Percentiles rank a stretch among this genome's conserved stretches.
Conservation (phyloP, 1,140 invertebrate genomes). For the Drosophila chauvacae region DNA sequence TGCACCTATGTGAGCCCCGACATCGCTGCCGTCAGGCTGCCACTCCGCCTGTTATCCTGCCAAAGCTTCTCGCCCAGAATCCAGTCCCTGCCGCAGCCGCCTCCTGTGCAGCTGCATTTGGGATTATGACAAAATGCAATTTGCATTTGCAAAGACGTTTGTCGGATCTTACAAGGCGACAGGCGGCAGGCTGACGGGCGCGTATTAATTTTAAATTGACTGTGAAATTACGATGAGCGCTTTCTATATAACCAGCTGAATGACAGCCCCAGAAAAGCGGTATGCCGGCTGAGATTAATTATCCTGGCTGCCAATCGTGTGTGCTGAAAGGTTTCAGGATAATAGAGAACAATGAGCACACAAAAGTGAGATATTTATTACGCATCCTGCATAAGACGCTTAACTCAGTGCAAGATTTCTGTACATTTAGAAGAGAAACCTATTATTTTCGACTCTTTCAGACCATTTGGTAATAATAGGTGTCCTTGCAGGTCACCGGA, state of each 20-base stretch:
- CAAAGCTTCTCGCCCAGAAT: constrained; percentile 35
- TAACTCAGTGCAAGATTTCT: too few relatives aligned
- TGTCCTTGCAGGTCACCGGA: neutral
- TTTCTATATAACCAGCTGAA: constrained; percentile 37
- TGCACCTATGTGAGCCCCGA: constrained; percentile 64
- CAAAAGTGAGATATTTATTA: constrained; percentile 9
- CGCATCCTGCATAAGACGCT: neutral
- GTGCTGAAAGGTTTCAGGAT: neutral
- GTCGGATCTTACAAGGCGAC: constrained; percentile 44
- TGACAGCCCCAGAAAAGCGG: constrained; percentile 7
- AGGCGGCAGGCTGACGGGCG: constrained; percentile 51
- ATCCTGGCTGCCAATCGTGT: constrained; percentile 4
- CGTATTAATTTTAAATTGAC: constrained; percentile 83
- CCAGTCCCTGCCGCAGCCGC: constrained; percentile 1
- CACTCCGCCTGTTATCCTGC: constrained; percentile 52
- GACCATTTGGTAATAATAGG: too few relatives aligned
- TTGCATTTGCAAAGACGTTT: constrained; percentile 78
- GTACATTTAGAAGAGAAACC: neutral
- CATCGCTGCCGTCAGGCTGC: constrained; percentile 35
- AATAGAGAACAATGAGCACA: constrained; percentile 17
- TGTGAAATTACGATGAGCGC: constrained; percentile 74
- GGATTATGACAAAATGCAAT: constrained; percentile 83
- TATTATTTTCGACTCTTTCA: neutral
- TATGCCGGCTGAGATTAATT: constrained; percentile 21
- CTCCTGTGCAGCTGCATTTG: constrained; percentile 57